Conservation (phyloP, 2,797 vertebrate species). For the Hydrolagus colliei region DNA sequence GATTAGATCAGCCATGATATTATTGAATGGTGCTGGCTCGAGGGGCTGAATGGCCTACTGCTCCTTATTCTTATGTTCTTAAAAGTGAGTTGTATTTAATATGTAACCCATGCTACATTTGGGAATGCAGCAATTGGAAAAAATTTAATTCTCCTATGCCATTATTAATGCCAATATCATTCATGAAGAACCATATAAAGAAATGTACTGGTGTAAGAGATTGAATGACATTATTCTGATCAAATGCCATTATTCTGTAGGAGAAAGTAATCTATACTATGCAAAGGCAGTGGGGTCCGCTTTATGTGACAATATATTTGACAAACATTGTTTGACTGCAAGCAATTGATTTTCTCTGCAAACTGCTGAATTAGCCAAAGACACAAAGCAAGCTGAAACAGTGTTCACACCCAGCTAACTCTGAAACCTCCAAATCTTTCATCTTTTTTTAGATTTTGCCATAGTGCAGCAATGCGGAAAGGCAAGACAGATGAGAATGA, state of each 20-base stretch:
- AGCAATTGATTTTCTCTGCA: not conserved
- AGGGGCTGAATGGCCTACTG: no score
- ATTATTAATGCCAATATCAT: not conserved
- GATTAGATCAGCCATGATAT: no score
- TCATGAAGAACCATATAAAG: not conserved
- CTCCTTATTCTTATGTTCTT: no score
- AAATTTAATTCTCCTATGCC: no score
- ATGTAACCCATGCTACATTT: no score
- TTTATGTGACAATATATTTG: not conserved
- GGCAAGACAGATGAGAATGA: not conserved
- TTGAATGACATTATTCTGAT: not conserved
- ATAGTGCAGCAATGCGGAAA: not conserved
- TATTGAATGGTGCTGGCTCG: no score
- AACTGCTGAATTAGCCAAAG: not conserved
- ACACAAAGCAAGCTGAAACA: not conserved
- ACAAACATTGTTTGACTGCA: not conserved
- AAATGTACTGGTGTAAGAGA: not conserved
- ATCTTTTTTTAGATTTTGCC: not conserved
- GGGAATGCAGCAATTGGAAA: no score
- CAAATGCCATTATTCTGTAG: no score
- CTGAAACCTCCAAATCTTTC: not conserved
- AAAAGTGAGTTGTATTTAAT: no score
- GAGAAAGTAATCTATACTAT: no score
- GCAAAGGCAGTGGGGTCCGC: not conserved
- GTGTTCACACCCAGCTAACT: not conserved